Base-by-base conservation (phyloP, 2,797 vertebrate genomes). In the Cirrhinus molitorella region DNA sequence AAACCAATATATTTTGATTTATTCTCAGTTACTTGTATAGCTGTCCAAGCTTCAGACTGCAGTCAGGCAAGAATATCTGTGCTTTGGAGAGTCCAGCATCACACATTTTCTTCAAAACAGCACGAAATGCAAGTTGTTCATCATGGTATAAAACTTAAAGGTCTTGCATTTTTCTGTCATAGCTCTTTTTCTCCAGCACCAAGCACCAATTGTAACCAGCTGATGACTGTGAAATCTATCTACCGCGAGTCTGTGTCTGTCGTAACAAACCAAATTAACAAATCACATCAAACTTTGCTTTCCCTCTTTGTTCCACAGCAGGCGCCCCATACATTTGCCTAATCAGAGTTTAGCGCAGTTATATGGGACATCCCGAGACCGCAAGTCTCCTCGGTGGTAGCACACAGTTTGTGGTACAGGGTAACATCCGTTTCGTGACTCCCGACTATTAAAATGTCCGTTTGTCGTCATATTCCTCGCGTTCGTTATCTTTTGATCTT, bases 321-420 rank as follows among this genome's bases (percentile, higher is more conserved):
- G 43, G 65, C 68, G 80, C 40, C 53, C 55, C 2, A 16, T 13
- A 23, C 28, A 67, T 81, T 77, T 3, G 5, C 19, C 25, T 7
- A 61, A 55, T 68, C 8, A n/a, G 28, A 85, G 72, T 34, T 79
- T 47, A 47, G 72, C 28, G 5, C 16, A 65, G 63, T 80, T 75
- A 70, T 10, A n/a, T 40, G 79, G 79, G 84, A 77, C 88, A 82
- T 87, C 79, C 75, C 84, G 71, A 72, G 68, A 37, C 51, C 23
- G 57, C 72, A 7, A 55, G 43, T 43, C 63, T 53, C 77, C 66
- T 65, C 12, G 74, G 47, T n/a, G 45, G 14, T 53, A 25, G 51
- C 67, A 37, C 80, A 57, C 37, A 55, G 34, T 70, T 47, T 43
- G 55, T 72, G 61, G 12, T 16, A 70, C 23, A 59, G 40, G 37